A percentile compares a stretch with the other conserved stretches of the same genome.
Conservation (phyloP, 2,113 vertebrate species). For the Alethe diademata region DNA sequence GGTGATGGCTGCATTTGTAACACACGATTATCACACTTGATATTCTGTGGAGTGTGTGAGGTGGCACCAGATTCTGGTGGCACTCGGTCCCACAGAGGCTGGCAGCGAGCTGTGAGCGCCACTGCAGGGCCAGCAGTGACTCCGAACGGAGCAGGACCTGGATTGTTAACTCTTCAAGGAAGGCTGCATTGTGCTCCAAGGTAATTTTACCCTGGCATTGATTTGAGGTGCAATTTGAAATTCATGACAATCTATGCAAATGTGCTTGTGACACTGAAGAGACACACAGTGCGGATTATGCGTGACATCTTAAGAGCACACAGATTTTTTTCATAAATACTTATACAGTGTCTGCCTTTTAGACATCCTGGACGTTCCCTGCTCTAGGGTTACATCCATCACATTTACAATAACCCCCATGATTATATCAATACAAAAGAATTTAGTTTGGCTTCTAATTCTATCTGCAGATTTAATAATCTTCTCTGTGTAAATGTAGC, state of each 20-base stretch:
- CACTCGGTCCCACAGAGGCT: neutral
- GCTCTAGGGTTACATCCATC: conserved; percentile 30
- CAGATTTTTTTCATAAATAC: conserved; percentile 74
- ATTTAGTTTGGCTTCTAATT: conserved; percentile 55
- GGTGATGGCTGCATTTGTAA: neutral
- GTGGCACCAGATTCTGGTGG: neutral
- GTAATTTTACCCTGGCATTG: conserved; percentile 69
- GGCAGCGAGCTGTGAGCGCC: neutral
- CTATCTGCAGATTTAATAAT: conserved; percentile 68
- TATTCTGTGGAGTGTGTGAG: neutral
- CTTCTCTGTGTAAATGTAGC: conserved; percentile 49
- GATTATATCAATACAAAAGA: conserved; percentile 48
- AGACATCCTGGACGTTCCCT: conserved; percentile 37
- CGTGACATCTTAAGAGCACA: conserved; percentile 75
- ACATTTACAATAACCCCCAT: conserved; percentile 21
- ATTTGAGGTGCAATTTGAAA: conserved; percentile 76
- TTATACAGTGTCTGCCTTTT: conserved; percentile 72
- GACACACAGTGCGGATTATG: conserved; percentile 72
- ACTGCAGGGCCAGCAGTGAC: neutral
- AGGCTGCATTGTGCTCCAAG: conserved; percentile 39
- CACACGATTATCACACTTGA: rapidly evolving
- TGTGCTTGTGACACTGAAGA: conserved; percentile 77
- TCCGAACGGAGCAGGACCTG: neutral
- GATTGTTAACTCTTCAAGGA: conserved; percentile 47
- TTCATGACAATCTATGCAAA: conserved; percentile 78